phyloP scores from a whole-genome alignment of 2,797 vertebrate genomes.

The Tarsius wallacei region DNA sequence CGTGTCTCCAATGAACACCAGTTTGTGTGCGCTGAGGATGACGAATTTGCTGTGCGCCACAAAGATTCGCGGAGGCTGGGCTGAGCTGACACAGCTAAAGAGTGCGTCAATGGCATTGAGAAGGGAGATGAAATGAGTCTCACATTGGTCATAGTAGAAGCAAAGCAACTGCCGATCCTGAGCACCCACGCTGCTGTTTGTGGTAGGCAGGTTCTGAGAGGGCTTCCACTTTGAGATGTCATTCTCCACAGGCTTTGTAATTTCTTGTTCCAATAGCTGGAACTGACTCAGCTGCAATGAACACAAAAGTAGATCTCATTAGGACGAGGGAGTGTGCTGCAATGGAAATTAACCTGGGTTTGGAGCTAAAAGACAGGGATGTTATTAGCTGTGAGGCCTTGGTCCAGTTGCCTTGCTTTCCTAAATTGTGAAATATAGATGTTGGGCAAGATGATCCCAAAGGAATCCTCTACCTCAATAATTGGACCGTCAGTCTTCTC shows the following conservation, averaged over 20 bases:
- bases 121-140: conserved; percentile 96
- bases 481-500: not conserved
- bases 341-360: not conserved
- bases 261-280: conserved; percentile 97
- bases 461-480: not conserved
- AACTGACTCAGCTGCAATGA: conserved; percentile 96
- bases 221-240: conserved; percentile 97
- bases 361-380: not conserved
- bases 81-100: conserved; percentile 94
- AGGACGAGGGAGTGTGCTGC: not conserved
- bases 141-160: conserved; percentile 97
- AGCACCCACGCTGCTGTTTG: conserved; percentile 83
- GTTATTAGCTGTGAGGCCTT: not conserved
- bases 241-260: conserved; percentile 97
- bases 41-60: conserved; percentile 99
- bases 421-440: not conserved
- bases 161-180: conserved; percentile 95
- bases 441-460: not conserved
- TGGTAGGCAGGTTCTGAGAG: conserved; percentile 85
- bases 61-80: conserved; percentile 97
- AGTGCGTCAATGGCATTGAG: conserved; percentile 97
- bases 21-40: conserved; percentile 98
- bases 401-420: not conserved
- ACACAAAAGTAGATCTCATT: conserved; percentile 58
- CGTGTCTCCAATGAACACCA: conserved; percentile 98